Evolutionary conservation across 2,888 invertebrate species (phyloP), one percentile per base, ranked within the genome.

Genomic region (Phyllotreta striolata): DNA sequence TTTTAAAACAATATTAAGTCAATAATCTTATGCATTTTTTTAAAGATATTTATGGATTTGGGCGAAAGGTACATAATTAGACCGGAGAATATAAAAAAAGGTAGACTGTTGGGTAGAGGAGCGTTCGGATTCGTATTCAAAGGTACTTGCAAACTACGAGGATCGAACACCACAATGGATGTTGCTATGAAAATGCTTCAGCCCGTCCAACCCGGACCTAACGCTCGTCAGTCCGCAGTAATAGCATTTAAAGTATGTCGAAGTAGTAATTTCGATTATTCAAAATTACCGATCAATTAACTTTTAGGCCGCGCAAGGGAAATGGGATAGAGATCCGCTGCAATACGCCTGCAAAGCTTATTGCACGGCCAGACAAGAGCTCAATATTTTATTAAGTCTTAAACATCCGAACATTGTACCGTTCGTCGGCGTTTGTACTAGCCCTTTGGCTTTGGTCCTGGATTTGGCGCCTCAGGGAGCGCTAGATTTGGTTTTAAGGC

Each of bases 121-220:
- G 97, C 98, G 0, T 99, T 98, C 84, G 98, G 98, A 1, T 96
- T 98, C 73, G 99, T 99, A 6, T 95, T 96, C 79, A 88, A 91
- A 74, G 95, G 92, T 0, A 85, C 85, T 4, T 91, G 90, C 80
- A 88, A 88, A 68, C 79, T 86, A 49, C 83, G 87, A 47, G 84
- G 85, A 6, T 83, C 85, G 1, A 84, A 86, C 56, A 81, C 83
- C 1, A 84, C 85, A 62, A 84, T 87, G 13, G 88, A 91, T 63
- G 93, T 97, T 1, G 98, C 98, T 0, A 89, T 98, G 84, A 98
- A 98, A 83, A 95, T 97, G 88, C 82, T 98, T 63, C 96, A 97
- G 80, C 97, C 98, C 0, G 94, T 96, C 7, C 91, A 93, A 64
- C 96, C 96, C 1, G 95, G 90, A 1, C 83, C 86, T 1, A 87